These are phyloP conservation scores for Sebastolobus altivelis DNA, from an alignment of 2,797 vertebrate species.

Conservation along the genomic window DNA sequence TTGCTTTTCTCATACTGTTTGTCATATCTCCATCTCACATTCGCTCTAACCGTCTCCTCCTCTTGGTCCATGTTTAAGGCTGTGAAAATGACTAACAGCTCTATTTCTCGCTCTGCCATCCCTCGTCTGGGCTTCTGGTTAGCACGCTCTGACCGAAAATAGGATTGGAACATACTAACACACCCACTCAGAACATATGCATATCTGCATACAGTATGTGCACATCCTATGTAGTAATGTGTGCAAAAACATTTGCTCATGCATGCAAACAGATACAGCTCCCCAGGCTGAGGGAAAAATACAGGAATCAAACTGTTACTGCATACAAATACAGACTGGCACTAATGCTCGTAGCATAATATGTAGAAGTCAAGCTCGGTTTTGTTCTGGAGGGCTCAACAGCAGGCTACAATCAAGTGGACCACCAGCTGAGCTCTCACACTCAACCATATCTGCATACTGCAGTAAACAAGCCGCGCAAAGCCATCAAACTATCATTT, in stretches of 20 bases:
- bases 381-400: constrained; percentile 40
- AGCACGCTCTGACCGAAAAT: constrained; percentile 17
- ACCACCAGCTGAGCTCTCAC: constrained; percentile 59
- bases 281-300: constrained; percentile 13
- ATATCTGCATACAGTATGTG: constrained; percentile 19
- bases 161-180: not conserved
- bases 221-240: constrained; percentile 13
- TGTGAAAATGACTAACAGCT: constrained; percentile 51
- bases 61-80: constrained; percentile 19
- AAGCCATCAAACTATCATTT: constrained; percentile 46
- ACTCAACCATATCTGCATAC: constrained; percentile 39
- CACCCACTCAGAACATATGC: constrained; percentile 27
- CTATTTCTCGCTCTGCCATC: constrained; percentile 26
- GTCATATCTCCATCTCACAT: constrained; percentile 18
- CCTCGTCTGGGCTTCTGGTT: constrained; percentile 8
- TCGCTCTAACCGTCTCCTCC: not conserved
- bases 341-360: constrained; percentile 32
- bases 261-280: constrained; percentile 22
- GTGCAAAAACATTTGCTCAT: constrained; percentile 39
- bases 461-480: constrained; percentile 30
- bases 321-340: constrained; percentile 50
- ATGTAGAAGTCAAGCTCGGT: constrained; percentile 30
- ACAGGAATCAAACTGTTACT: constrained; percentile 25
- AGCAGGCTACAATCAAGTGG: constrained; percentile 37
- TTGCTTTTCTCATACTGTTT: not conserved